phyloP scores from a whole-genome alignment of 1,140 invertebrate genomes.

The Hormaphis cornu region DNA sequence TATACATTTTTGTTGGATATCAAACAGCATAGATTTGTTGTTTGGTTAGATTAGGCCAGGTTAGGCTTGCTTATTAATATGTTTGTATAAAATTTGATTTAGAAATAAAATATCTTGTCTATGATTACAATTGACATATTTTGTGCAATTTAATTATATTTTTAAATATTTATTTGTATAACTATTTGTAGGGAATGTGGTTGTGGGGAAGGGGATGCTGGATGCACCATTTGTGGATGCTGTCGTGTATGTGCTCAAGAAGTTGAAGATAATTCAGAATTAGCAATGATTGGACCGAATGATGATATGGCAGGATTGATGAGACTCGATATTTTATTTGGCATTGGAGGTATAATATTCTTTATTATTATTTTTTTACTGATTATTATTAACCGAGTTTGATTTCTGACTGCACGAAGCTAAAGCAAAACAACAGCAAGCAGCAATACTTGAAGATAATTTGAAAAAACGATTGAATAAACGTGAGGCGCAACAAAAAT shows the following conservation, averaged over 20 bases:
- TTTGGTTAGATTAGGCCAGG: too few species aligned
- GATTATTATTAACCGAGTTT: neutral
- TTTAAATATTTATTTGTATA: slow-evolving; percentile 20
- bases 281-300: slow-evolving; percentile 45
- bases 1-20: too few species aligned
- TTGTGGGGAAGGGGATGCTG: slow-evolving; percentile 89
- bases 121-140: too few species aligned
- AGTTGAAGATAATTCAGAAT: slow-evolving; percentile 50
- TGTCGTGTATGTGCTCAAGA: slow-evolving; percentile 78
- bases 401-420: neutral
- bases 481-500: slow-evolving; percentile 48
- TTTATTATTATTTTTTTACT: neutral
- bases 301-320: slow-evolving; percentile 49
- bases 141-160: neutral
- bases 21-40: too few species aligned
- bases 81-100: too few species aligned
- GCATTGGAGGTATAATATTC: slow-evolving; percentile 32
- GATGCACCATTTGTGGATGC: slow-evolving; percentile 83
- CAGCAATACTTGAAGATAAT: slow-evolving; percentile 50
- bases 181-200: slow-evolving; percentile 67
- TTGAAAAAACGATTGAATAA: slow-evolving; percentile 50
- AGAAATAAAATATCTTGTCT: too few species aligned
- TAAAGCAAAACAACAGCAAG: slow-evolving; percentile 43
- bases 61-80: too few species aligned
- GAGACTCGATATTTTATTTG: slow-evolving; percentile 48